phyloP scores from a whole-genome alignment of 2,888 invertebrate genomes.

The Dicyrtomina minuta region DNA sequence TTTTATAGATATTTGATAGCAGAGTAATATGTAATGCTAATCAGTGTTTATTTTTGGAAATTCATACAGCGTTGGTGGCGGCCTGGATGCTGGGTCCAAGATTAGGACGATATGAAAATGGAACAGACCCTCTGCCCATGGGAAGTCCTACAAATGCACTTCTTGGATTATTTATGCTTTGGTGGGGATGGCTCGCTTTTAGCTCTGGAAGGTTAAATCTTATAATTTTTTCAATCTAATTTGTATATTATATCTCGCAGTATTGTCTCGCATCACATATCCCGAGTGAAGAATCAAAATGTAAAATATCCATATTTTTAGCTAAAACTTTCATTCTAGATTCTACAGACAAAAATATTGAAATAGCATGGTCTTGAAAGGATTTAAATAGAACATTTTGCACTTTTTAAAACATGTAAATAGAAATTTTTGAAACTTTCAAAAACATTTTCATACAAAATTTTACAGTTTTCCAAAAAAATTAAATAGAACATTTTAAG shows the following conservation, averaged over 20 bases:
- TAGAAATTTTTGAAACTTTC: too few relatives aligned
- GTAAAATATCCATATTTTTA: too few relatives aligned
- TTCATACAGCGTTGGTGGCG: conserved; percentile 75
- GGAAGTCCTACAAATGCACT: conserved; percentile 88
- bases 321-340: too few relatives aligned
- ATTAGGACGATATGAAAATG: conserved; percentile 71
- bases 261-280: background rate
- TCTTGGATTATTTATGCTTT: conserved; percentile 84
- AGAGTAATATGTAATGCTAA: too few relatives aligned
- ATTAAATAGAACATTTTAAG: too few relatives aligned
- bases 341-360: too few relatives aligned
- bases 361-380: too few relatives aligned
- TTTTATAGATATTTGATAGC: background rate
- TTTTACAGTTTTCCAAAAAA: too few relatives aligned
- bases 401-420: too few relatives aligned
- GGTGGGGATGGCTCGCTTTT: conserved; percentile 98
- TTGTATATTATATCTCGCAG: background rate
- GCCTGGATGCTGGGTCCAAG: conserved; percentile 88
- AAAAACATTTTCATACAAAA: too few relatives aligned
- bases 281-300: background rate
- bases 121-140: conserved; percentile 72
- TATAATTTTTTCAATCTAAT: background rate
- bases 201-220: conserved; percentile 76
- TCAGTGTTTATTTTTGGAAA: conserved; percentile 17
- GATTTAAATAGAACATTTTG: too few relatives aligned